Conservation (phyloP, 2,888 invertebrate genomes). For the Stomorhina lunata region DNA sequence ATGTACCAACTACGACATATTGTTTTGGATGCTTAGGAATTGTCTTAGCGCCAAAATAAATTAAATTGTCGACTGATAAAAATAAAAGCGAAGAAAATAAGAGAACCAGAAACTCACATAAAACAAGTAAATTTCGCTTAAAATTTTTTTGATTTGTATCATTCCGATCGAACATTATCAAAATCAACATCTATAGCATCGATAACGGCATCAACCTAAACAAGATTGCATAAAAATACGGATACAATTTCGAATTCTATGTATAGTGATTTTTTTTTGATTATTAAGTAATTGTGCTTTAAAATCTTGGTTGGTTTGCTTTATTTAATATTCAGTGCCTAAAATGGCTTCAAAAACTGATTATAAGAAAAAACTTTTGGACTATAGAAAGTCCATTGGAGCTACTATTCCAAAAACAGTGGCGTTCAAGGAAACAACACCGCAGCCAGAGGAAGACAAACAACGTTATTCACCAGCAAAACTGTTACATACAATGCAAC, state of each 20-base stretch:
- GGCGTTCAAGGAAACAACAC: constrained; percentile 32
- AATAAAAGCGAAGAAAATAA: constrained; percentile 1
- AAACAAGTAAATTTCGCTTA: constrained; percentile 5
- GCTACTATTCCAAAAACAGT: constrained; percentile 31
- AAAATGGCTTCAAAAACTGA: constrained; percentile 41
- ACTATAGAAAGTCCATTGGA: constrained; percentile 54
- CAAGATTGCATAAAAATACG: constrained; percentile 27
- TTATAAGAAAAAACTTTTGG: constrained; percentile 53
- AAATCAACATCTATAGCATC: constrained; percentile 29
- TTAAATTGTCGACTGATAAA: constrained; percentile 10
- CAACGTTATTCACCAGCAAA: background rate
- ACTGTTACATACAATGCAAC: background rate
- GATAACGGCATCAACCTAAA: background rate
- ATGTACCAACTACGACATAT: background rate
- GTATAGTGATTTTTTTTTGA: too few species aligned
- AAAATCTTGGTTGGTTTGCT: constrained; percentile 28
- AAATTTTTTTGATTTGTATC: constrained; percentile 14
- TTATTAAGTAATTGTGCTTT: too few species aligned
- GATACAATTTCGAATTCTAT: background rate
- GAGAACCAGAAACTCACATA: background rate
- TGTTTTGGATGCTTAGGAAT: constrained; percentile 5
- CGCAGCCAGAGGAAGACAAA: background rate
- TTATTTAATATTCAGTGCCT: background rate
- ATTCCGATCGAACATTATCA: constrained; percentile 18
- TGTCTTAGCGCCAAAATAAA: constrained; percentile 25